A percentile compares a stretch with the other conserved stretches of the same genome.
phyloP scores from a whole-genome alignment of 2,797 vertebrate species.

The Spatula versicolor region DNA sequence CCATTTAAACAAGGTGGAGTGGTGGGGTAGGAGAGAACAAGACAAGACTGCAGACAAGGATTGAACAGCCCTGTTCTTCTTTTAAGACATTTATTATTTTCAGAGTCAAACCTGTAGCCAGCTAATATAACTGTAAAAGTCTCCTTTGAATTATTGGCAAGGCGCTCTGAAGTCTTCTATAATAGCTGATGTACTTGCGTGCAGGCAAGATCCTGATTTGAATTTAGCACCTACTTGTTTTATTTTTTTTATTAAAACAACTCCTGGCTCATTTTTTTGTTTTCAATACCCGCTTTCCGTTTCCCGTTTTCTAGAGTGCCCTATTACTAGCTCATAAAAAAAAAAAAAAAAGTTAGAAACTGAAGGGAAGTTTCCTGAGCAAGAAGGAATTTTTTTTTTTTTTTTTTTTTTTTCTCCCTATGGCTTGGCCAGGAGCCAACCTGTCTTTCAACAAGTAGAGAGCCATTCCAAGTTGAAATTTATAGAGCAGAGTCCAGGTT shows the following conservation, averaged over 20 bases:
- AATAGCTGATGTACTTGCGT: background rate
- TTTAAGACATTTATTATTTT: constrained; percentile 72
- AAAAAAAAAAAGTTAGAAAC: constrained; percentile 61
- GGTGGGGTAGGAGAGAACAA: constrained; percentile 7
- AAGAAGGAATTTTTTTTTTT: constrained; percentile 58
- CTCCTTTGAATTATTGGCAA: constrained; percentile 54
- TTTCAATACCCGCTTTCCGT: constrained; percentile 34
- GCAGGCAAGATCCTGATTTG: constrained; percentile 45
- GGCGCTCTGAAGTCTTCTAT: constrained; percentile 15
- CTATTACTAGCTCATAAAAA: constrained; percentile 75
- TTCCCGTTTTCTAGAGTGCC: constrained; percentile 35
- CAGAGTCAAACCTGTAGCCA: constrained; percentile 56
- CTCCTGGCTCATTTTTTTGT: background rate
- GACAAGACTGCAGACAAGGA: constrained; percentile 59
- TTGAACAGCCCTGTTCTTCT: constrained; percentile 63
- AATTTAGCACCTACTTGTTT: constrained; percentile 65
- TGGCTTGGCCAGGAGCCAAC: constrained; percentile 72
- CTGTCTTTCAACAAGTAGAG: constrained; percentile 77
- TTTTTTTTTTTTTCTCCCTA: background rate
- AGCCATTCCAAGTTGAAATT: constrained; percentile 78
- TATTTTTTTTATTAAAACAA: constrained; percentile 57
- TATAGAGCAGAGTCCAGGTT: constrained; percentile 78
- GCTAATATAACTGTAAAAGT: constrained; percentile 65
- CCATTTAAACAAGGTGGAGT: constrained; percentile 53
- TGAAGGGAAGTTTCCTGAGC: constrained; percentile 73